Evolutionary conservation across 2,113 vertebrate genomes (phyloP).

Genomic region (Marcusenius ussheri): DNA sequence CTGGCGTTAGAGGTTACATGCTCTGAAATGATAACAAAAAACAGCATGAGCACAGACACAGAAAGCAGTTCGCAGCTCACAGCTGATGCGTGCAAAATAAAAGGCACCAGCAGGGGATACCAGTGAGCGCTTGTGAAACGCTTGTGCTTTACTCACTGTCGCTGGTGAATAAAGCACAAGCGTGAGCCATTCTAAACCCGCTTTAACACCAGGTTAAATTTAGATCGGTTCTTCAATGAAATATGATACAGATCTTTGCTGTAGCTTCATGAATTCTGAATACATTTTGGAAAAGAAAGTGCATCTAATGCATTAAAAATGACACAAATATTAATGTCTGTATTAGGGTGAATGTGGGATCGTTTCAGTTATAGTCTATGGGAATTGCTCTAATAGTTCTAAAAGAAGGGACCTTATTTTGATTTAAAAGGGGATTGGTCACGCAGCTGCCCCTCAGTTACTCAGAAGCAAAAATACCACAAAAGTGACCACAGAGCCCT

Average conservation of each 20-base stretch:
- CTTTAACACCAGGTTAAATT: neutral
- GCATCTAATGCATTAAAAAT: neutral
- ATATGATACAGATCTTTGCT: neutral
- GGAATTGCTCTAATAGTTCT: neutral
- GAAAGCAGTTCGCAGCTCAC: constrained; percentile 14
- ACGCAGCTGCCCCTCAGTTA: neutral
- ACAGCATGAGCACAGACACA: constrained; percentile 65
- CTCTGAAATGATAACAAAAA: constrained; percentile 87
- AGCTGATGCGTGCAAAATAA: neutral
- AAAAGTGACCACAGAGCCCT: neutral
- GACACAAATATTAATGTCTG: neutral
- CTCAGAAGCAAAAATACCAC: neutral
- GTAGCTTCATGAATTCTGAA: neutral
- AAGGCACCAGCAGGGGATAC: neutral
- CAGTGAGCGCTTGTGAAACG: neutral
- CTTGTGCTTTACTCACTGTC: neutral
- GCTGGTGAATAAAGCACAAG: neutral
- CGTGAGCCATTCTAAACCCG: neutral
- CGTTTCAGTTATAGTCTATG: neutral
- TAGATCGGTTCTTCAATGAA: neutral
- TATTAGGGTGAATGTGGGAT: neutral
- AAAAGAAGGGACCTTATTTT: neutral
- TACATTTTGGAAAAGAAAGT: neutral
- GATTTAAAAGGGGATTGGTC: neutral
- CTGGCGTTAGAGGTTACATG: constrained; percentile 97